Base-by-base conservation (phyloP, 2,797 vertebrate species). In the Todus mexicanus region DNA sequence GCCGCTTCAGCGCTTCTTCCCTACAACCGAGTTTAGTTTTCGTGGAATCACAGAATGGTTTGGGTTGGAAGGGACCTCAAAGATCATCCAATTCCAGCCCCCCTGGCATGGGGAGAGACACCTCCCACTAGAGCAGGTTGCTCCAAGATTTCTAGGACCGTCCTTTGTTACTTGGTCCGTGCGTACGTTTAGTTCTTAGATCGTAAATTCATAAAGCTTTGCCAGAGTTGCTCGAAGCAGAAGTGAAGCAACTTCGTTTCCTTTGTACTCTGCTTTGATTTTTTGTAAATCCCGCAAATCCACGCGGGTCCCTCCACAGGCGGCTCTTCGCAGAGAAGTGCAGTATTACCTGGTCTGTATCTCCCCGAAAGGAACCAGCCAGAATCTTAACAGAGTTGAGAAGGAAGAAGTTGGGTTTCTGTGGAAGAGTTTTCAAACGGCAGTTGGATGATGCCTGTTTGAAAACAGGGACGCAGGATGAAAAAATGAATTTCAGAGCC, bases 401-500 rank as follows among this genome's bases (percentile, higher is more conserved):
- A 71, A 48, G 47, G 42, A 69, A 48, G 37, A 60, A 60, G 43
- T 1, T 70, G 57, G 13, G 33, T 71, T 87, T 87, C 61, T 63
- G 27, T 6, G 1, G 3, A 42, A 53, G 38, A 25, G 12, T 51
- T 84, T 85, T 65, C 59, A 37, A 20, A 0, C 1, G 14, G 59
- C n/a, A 22, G 15, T 15, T 40, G 40, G 40, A 40, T 40, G 40
- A 11, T 7, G 13, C 15, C 11, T 47, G 9, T 57, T 69, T 72
- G 57, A 72, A 66, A 88, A 61, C 37, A 33, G 0, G 45, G 48
- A 47, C 9, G 35, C 35, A 29, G 12, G n/a, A 33, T 23, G 53
- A 54, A n/a, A 43, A 70, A 16, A 6, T 2, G 6, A 14, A 6
- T 5, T 33, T 73, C 3, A 7, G 25, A 7, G 12, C 1, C 0